Evolutionary conservation across 2,113 vertebrate genomes (phyloP).

Genomic region (Lagopus muta): DNA sequence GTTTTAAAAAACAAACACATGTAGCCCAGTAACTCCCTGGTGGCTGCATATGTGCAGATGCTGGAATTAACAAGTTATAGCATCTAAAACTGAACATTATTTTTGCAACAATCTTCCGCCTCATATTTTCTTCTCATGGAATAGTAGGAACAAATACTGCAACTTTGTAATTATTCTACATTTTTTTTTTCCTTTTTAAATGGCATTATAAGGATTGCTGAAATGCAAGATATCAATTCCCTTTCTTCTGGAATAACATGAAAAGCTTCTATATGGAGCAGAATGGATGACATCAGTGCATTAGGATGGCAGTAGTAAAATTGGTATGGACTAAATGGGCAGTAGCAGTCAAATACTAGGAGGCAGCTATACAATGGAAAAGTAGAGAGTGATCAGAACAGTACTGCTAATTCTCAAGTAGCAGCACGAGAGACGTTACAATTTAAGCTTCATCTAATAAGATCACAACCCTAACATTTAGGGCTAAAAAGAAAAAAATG

Average conservation of each 20-base stretch:
- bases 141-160: background rate
- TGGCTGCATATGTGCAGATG: background rate
- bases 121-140: background rate
- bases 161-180: background rate
- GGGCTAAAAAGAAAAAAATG: background rate
- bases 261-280: background rate
- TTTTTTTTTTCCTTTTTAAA: background rate
- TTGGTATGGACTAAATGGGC: background rate
- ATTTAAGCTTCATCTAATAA: background rate
- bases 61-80: background rate
- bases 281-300: background rate
- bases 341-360: background rate
- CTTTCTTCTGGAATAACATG: background rate
- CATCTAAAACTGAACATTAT: background rate
- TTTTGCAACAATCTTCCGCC: background rate
- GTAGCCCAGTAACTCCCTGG: constrained; percentile 28
- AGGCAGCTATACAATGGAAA: background rate
- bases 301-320: background rate
- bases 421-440: background rate
- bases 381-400: background rate
- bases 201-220: background rate
- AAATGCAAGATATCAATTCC: background rate
- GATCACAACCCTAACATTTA: background rate
- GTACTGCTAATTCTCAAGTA: background rate
- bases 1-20: constrained; percentile 24